Evolutionary conservation across 2,113 vertebrate genomes (phyloP), one percentile per base, ranked within the genome.

Genomic region (Ciconia boyciana): DNA sequence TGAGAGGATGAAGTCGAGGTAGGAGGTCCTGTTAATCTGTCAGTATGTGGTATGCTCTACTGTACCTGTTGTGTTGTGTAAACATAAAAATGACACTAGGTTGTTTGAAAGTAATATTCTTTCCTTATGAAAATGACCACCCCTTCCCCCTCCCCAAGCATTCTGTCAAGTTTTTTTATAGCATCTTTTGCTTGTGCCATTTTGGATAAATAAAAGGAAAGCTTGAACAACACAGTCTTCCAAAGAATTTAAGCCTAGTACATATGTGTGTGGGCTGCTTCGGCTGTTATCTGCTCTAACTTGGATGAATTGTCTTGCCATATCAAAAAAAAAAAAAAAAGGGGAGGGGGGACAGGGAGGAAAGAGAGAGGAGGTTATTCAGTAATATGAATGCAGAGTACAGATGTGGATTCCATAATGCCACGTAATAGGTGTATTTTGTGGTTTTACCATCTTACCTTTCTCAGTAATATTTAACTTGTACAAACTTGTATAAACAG

Each of bases 1-100:
- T 92, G 99, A 99, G 93, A 98, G 98, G 91, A 99, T 99, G 99
- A 99, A 99, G 96, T 98, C 98, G 75, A 99, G 99, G 99, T 99
- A 98, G 96, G 70, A 85, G 78, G 57, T 60, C 80, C 46, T 92
- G 51, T 75, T 92, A 58, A 84, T 89, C 93, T 90, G 16, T 87
- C 78, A 24, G 69, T 34, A 16, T 80, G 76, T 64, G 68, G 11
- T 76, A 74, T 32, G 14, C 29, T 89, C 9, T 43, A 15, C 41
- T 54, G 28, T 90, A 88, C 70, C 54, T 68, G 34, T 85, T 65
- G 18, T 68, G 31, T 81, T 93, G 79, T 83, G 36, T 24, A 94
- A 94, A 83, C 46, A n/a, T 74, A 86, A 89, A 82, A 91, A 69
- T 92, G 66, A 71, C 79, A 26, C 11, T 5, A 29, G 14, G 12